phyloP scores from a whole-genome alignment of 2,888 invertebrate genomes.

The Marasmarcha lunaedactyla region DNA sequence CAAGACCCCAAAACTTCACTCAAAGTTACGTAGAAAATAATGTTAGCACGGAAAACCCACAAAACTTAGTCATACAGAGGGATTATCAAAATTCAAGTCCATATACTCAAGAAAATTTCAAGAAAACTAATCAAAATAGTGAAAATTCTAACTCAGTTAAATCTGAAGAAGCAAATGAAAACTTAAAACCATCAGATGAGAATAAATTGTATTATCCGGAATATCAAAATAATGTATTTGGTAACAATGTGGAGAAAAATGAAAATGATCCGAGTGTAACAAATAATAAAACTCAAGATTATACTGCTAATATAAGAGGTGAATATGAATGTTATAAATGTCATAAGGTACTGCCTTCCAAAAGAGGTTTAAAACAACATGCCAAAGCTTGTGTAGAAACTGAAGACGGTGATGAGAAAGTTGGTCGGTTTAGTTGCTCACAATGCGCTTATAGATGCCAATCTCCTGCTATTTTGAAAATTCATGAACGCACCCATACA shows the following conservation, averaged over 20 bases:
- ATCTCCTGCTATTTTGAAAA: conserved; percentile 60
- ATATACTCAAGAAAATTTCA: conserved; percentile 22
- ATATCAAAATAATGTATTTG: conserved; percentile 19
- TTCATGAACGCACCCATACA: conserved; percentile 58
- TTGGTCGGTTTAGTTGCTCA: conserved; percentile 48
- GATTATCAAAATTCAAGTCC: conserved; percentile 44
- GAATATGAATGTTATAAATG: conserved; percentile 54
- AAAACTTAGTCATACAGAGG: conserved; percentile 49
- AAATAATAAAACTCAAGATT: conserved; percentile 33
- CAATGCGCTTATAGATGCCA: conserved; percentile 61
- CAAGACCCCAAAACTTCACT: conserved; percentile 35
- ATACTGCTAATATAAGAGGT: conserved; percentile 44
- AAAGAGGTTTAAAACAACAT: conserved; percentile 48
- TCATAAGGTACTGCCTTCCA: conserved; percentile 44
- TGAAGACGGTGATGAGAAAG: conserved; percentile 29
- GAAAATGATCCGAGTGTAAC: conserved; percentile 28
- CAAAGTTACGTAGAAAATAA: conserved; percentile 30
- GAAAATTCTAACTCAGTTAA: conserved; percentile 16
- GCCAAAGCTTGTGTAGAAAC: conserved; percentile 34
- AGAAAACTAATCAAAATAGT: conserved; percentile 34
- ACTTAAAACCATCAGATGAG: conserved; percentile 41
- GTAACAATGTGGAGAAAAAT: conserved; percentile 20
- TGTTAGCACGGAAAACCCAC: conserved; percentile 35
- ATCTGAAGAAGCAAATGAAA: conserved; percentile 47
- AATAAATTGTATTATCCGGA: conserved; percentile 40